Conservation (phyloP, 2,888 invertebrate species). For the Luperina testacea region DNA sequence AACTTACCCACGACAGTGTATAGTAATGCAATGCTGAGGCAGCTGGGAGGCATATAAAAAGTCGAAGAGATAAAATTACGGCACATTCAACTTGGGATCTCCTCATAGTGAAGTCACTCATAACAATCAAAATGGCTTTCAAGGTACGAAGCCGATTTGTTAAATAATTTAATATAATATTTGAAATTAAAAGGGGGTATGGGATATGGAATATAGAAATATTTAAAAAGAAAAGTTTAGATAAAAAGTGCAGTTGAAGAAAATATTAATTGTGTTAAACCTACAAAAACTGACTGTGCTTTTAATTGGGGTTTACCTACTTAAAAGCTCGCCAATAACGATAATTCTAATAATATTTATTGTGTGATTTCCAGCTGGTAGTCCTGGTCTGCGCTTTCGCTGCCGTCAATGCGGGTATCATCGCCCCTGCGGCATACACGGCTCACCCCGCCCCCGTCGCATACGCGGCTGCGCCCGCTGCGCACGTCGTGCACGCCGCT, state of each 20-base stretch:
- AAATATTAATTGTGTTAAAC: not conserved
- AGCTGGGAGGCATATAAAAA: slow-evolving; percentile 80
- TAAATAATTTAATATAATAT: not conserved
- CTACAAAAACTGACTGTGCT: not conserved
- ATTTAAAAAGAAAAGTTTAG: not conserved
- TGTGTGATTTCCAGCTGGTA: slow-evolving; percentile 74
- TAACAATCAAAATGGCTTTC: slow-evolving; percentile 82
- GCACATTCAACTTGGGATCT: slow-evolving; percentile 84
- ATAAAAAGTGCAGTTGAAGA: not conserved
- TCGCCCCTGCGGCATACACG: slow-evolving; percentile 76
- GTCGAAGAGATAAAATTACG: slow-evolving; percentile 70
- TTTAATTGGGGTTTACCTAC: not conserved
- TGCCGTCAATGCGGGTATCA: slow-evolving; percentile 78
- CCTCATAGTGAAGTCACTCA: slow-evolving; percentile 80
- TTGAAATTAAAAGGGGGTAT: not conserved
- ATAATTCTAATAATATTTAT: not conserved
- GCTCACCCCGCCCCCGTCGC: slow-evolving; percentile 70
- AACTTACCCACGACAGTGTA: slow-evolving; percentile 60
- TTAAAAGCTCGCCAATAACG: not conserved
- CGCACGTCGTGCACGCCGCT: slow-evolving; percentile 41
- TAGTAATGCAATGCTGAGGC: slow-evolving; percentile 78
- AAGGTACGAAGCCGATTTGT: slow-evolving; percentile 75
- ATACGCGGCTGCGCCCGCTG: slow-evolving; percentile 28
- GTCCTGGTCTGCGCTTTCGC: slow-evolving; percentile 80
- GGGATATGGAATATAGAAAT: not conserved